phyloP scores from a whole-genome alignment of 2,888 invertebrate genomes.

The Macrosiphum euphorbiae region DNA sequence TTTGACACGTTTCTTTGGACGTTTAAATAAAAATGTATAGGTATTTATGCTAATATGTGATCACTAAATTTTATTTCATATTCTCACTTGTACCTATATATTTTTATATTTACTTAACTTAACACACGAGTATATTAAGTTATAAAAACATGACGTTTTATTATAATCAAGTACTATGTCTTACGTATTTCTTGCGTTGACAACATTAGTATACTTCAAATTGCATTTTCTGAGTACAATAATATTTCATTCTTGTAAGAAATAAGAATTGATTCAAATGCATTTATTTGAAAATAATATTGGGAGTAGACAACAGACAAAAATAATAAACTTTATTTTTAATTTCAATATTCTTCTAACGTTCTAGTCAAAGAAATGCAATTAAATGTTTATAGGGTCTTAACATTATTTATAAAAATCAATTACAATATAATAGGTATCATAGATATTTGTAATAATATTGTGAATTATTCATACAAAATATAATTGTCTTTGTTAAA shows the following conservation, averaged over 20 bases:
- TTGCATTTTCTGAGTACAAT: background rate
- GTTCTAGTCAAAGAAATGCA: background rate
- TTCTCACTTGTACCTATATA: background rate
- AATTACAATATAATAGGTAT: background rate
- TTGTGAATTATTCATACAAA: background rate
- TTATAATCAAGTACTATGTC: background rate
- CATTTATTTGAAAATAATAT: background rate
- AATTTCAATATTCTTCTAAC: background rate
- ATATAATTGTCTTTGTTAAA: background rate
- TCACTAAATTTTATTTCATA: background rate
- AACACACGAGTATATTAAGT: background rate
- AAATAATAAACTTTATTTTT: background rate
- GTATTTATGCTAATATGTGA: background rate
- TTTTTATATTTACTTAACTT: background rate
- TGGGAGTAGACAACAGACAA: background rate
- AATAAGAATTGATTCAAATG: background rate
- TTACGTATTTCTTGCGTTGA: constrained; percentile 1
- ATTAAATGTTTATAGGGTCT: background rate
- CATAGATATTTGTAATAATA: background rate
- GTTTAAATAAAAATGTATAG: background rate
- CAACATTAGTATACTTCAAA: background rate
- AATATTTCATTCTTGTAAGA: background rate
- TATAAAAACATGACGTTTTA: background rate
- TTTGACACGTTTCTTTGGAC: constrained; percentile 11
- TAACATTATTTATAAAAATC: background rate